Conservation (phyloP, 1,140 invertebrate species). For the Drosophila pseudoananassae region DNA sequence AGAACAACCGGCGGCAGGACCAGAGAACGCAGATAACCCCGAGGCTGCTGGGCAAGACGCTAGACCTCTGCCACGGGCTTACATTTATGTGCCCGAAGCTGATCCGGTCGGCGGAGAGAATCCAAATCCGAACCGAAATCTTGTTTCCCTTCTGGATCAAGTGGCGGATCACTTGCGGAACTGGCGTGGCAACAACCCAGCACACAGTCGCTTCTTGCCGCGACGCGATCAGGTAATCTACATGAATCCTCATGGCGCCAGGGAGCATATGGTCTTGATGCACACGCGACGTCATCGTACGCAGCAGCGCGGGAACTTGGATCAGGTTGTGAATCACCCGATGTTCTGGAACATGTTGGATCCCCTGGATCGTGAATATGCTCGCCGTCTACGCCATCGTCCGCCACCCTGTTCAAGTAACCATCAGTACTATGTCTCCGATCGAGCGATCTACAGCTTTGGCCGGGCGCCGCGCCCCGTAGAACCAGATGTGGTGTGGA, state of each 20-base stretch:
- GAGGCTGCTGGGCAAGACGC: constrained; percentile 10
- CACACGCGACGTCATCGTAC: constrained; percentile 46
- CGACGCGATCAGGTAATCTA: constrained; percentile 74
- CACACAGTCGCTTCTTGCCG: constrained; percentile 68
- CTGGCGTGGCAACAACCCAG: constrained; percentile 59
- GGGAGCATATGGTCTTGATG: constrained; percentile 42
- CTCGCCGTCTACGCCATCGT: constrained; percentile 31
- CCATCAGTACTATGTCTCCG: constrained; percentile 57
- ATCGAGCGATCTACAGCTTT: constrained; percentile 80
- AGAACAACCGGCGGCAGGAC: constrained; percentile 36
- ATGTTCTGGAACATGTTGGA: constrained; percentile 80
- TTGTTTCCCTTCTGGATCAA: constrained; percentile 54
- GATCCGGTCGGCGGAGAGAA: constrained; percentile 27
- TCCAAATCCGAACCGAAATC: constrained; percentile 19
- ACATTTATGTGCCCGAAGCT: constrained; percentile 50
- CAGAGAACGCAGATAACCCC: constrained; percentile 3
- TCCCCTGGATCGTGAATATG: constrained; percentile 57
- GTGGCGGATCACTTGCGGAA: constrained; percentile 42
- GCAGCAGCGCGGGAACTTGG: constrained; percentile 51
- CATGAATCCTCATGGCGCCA: constrained; percentile 53
- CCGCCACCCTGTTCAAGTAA: constrained; percentile 9
- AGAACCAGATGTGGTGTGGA: constrained; percentile 76
- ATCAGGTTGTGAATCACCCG: constrained; percentile 70
- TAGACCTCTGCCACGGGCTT: constrained; percentile 37
- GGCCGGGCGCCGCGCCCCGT: constrained; percentile 69